phyloP scores from a whole-genome alignment of 2,113 vertebrate species.

The Saguinus midas region DNA sequence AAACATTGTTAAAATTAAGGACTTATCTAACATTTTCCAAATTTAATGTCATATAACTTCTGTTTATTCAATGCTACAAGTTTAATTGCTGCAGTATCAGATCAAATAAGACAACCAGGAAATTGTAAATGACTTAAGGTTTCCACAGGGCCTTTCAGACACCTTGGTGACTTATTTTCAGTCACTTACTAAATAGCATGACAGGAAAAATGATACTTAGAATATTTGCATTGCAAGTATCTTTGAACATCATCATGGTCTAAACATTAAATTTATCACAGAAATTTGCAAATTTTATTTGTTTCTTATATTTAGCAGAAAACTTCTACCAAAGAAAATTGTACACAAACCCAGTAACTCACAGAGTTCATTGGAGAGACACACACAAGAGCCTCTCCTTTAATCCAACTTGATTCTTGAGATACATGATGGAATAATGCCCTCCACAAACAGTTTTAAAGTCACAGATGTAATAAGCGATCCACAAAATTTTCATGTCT shows the following conservation, averaged over 20 bases:
- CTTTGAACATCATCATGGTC: background rate
- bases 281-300: background rate
- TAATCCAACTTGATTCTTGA: background rate
- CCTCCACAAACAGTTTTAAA: background rate
- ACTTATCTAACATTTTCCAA: background rate
- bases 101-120: background rate
- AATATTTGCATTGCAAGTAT: background rate
- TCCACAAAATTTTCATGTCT: background rate
- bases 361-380: background rate
- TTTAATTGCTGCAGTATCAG: background rate
- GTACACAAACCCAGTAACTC: background rate
- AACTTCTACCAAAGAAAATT: background rate
- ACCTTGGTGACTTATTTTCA: background rate
- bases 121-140: background rate
- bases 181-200: background rate
- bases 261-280: background rate
- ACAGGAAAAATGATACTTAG: background rate
- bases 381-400: background rate
- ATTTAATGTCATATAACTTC: background rate
- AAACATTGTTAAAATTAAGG: background rate
- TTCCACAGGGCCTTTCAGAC: background rate
- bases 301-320: background rate
- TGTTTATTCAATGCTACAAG: background rate
- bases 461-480: background rate
- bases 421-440: background rate